Evolutionary conservation across 2,797 vertebrate species (phyloP).

Genomic region (Phalanger gymnotis): DNA sequence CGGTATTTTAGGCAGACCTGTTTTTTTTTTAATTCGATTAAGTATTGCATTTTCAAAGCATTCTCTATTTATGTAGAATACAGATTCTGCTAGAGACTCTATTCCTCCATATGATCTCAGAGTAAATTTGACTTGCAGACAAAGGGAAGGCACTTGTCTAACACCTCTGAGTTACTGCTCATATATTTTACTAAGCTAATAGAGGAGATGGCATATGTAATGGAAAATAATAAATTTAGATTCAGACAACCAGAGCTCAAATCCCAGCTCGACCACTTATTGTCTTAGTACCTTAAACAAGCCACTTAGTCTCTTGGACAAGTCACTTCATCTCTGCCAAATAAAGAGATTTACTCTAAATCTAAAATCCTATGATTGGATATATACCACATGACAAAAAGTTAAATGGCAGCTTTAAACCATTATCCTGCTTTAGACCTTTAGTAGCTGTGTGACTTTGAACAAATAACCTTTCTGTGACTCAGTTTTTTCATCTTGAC

Average conservation of each 20-base stretch:
- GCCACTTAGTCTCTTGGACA: background rate
- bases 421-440: background rate
- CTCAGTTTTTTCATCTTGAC: background rate
- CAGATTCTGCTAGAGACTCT: background rate
- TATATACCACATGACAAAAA: background rate
- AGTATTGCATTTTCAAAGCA: background rate
- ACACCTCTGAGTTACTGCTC: background rate
- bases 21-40: background rate
- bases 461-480: background rate
- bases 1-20: background rate
- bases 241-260: background rate
- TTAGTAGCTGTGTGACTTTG: background rate
- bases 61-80: background rate
- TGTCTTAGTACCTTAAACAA: background rate
- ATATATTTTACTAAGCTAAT: background rate
- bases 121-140: background rate
- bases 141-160: background rate
- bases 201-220: background rate
- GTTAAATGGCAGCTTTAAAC: background rate
- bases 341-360: background rate
- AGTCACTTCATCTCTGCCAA: background rate
- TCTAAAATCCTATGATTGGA: background rate
- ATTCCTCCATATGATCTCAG: background rate
- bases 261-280: background rate
- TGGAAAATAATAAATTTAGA: background rate